Base-by-base conservation (phyloP, 2,888 invertebrate species). In the Calameuta pallipes region DNA sequence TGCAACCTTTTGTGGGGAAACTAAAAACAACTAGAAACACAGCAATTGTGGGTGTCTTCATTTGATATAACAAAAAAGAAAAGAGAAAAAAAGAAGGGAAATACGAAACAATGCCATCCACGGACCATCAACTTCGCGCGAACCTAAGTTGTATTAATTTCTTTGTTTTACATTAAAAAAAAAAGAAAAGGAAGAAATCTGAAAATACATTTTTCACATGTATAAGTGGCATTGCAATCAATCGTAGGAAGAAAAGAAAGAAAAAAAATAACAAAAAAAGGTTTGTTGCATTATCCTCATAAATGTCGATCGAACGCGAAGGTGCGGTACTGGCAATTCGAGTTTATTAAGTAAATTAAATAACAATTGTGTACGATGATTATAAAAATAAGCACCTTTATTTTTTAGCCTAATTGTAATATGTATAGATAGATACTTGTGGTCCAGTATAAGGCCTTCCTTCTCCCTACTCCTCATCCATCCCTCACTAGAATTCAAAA, bases 391-490 rank as follows among this genome's bases (percentile, higher is more conserved):
- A 86, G 85, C 87, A 87, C 84, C 82, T 82, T 87, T 82, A 85
- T 86, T 86, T 86, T 87, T 86, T 89, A 89, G 88, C 84, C 80
- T 87, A 86, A 87, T 88, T 88, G 82, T 88, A 87, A 88, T 80
- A 84, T 88, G 86, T 87, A 86, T 85, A 87, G 81, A 74, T 74
- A 34, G 74, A 36, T 35, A 74, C 36, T 33, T 74, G 31, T 37
- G 74, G 74, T n/a, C 37, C 13, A 15, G 30, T 35, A 34, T 74
- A n/a, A 71, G 31, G 71, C 71, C 34, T 31, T 71, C 13, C 70
- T 33, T 6, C 71, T 34, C 71, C 71, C 34, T 31, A 30, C 34
- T 71, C 33, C 31, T 71, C 23, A 56, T 56, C 23, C 56, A 23
- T 56, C 56, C 56, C 23, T 1, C 23, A 56, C 23, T 56, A 56